phyloP scores from a whole-genome alignment of 2,113 vertebrate species.

The Paraplagusia blochii region DNA sequence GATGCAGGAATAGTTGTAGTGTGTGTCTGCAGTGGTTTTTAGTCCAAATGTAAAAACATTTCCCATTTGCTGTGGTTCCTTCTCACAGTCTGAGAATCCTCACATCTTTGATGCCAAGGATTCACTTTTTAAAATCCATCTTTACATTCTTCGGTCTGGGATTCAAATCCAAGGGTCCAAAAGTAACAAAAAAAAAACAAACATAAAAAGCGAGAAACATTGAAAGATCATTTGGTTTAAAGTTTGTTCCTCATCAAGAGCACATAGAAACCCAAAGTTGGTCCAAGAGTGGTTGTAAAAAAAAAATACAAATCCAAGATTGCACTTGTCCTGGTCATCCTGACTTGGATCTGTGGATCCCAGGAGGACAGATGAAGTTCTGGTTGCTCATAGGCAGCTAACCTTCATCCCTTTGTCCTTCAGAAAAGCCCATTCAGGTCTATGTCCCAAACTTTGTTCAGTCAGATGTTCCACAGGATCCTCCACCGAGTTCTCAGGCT shows the following conservation, averaged over 20 bases:
- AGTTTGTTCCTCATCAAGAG: no score
- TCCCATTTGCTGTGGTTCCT: conserved; percentile 55
- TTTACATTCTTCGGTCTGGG: conserved; percentile 63
- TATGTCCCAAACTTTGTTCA: neutral
- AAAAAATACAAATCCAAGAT: no score
- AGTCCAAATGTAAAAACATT: conserved; percentile 27
- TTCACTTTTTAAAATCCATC: conserved; percentile 13
- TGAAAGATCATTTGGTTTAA: no score
- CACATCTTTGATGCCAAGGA: conserved; percentile 38
- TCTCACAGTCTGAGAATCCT: conserved; percentile 16
- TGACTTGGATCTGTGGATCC: no score
- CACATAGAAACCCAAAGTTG: no score
- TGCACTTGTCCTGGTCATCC: no score
- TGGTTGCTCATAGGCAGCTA: neutral
- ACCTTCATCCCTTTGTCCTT: conserved; percentile 16
- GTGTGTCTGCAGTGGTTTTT: conserved; percentile 40
- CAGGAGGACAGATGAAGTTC: no score
- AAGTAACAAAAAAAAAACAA: conserved; percentile 1
- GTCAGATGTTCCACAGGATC: conserved; percentile 23
- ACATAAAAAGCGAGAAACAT: neutral
- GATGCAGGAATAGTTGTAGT: conserved; percentile 22
- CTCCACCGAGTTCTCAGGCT: neutral
- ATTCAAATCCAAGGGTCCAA: conserved; percentile 33
- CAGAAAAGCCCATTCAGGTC: conserved; percentile 25
- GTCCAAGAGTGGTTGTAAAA: no score